These are phyloP conservation scores for Phyllopteryx taeniolatus DNA, from an alignment of 2,113 vertebrate genomes.

Conservation along the genomic window DNA sequence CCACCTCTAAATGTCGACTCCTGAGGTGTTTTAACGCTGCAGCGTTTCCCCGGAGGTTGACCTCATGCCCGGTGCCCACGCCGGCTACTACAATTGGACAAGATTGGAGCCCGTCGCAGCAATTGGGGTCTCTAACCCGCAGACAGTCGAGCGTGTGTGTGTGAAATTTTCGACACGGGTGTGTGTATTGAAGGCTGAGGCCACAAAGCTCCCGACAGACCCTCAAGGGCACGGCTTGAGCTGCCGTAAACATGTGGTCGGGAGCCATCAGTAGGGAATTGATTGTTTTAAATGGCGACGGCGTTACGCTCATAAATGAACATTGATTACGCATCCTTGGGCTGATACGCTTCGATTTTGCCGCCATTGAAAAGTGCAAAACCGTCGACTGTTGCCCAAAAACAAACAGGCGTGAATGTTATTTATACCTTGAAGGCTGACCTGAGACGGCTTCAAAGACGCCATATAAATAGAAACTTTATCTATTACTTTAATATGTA, in stretches of 20 bases:
- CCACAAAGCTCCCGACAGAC: constrained; percentile 32
- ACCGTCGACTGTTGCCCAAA: constrained; percentile 22
- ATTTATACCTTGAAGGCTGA: constrained; percentile 33
- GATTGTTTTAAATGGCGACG: constrained; percentile 61
- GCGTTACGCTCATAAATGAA: constrained; percentile 57
- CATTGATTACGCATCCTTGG: constrained; percentile 54
- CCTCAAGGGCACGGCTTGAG: constrained; percentile 52
- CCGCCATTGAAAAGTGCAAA: constrained; percentile 37
- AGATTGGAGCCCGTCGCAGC: constrained; percentile 62
- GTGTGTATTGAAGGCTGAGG: constrained; percentile 38
- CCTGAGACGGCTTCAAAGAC: constrained; percentile 7
- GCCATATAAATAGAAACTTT: background rate
- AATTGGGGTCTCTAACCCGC: constrained; percentile 62
- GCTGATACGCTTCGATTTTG: constrained; percentile 51
- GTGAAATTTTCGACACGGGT: constrained; percentile 21
- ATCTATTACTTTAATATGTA: background rate
- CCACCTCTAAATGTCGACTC: constrained; percentile 1
- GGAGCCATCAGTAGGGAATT: constrained; percentile 52
- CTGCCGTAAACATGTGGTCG: constrained; percentile 48
- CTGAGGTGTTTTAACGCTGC: constrained; percentile 16
- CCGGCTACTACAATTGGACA: constrained; percentile 50
- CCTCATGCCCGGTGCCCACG: constrained; percentile 24
- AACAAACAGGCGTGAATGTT: constrained; percentile 23
- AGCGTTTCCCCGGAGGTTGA: constrained; percentile 44
- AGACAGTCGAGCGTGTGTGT: constrained; percentile 18